Evolutionary conservation across 2,797 vertebrate species (phyloP), one percentile per base, ranked within the genome.

Genomic region (Argentina silus): DNA sequence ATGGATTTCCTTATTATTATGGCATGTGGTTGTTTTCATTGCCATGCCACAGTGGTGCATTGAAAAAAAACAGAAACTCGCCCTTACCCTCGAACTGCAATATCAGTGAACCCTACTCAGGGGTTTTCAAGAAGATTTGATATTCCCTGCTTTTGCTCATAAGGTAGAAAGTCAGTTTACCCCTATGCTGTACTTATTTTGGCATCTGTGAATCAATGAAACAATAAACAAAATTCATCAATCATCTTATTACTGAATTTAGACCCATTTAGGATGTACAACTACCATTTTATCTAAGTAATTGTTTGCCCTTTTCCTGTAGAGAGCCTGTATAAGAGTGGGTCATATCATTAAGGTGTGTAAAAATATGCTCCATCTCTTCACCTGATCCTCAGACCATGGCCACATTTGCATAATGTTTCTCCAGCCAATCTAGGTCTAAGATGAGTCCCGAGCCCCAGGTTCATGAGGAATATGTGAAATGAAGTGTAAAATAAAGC

Each of bases 401-500:
- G 0, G 81, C 42, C 67, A 75, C 69, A 90, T 93, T 90, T 88
- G 81, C 88, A 91, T 90, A 90, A 87, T 78, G 81, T 87, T 85
- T 81, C 72, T 86, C 23, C 6, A 23, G 71, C 73, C 68, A 44
- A 60, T 51, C 70, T 68, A 65, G 47, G 70, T 51, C 77, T 81
- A 62, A 81, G 81, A 87, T 79, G 86, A 88, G 78, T 84, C 47
- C 51, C 36, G 74, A 83, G 82, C 85, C 81, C 80, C 76, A 51
- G 78, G 74, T 78, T 82, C 27, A 65, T 78, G 72, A 84, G 89
- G 82, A 87, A 86, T 84, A 84, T 15, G 73, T 59, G 81, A 87
- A 91, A 87, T 86, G 79, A 83, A 88, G 90, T 91, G 92, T 91
- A 87, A 91, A 93, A 92, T 91, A 84, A 89, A 86, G 84, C 72